Percentiles rank a stretch among this genome's conserved stretches.
Evolutionary conservation across 2,888 invertebrate species (phyloP).

Genomic region (Abscondita cerata): DNA sequence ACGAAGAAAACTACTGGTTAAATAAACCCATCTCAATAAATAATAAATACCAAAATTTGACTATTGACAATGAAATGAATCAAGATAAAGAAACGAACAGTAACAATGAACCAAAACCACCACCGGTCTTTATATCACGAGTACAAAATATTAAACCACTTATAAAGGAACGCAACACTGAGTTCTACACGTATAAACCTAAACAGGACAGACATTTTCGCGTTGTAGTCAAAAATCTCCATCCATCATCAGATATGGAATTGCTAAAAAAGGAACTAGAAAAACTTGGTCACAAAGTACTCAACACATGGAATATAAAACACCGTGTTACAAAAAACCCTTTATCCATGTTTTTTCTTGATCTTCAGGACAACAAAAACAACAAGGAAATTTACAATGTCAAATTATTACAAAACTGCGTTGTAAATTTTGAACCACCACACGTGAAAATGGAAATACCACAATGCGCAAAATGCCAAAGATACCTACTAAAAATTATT

Average conservation of each 20-base stretch:
- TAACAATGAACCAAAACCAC: background rate
- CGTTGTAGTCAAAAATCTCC: background rate
- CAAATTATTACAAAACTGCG: slow-evolving; percentile 2
- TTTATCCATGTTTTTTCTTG: slow-evolving; percentile 17
- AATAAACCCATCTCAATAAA: background rate
- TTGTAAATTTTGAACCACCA: slow-evolving; percentile 16
- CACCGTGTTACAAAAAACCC: slow-evolving; percentile 3
- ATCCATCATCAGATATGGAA: background rate
- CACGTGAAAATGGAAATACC: slow-evolving; percentile 18
- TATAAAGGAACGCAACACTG: background rate
- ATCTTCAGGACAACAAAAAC: slow-evolving; percentile 4
- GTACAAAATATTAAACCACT: background rate
- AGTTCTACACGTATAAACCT: background rate
- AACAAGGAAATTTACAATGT: slow-evolving; percentile 6
- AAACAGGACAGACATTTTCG: slow-evolving; percentile 10
- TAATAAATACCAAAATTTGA: background rate
- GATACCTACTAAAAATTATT: slow-evolving; percentile 5
- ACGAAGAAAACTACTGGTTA: background rate
- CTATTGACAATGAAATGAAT: background rate
- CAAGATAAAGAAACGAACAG: background rate
- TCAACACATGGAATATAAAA: slow-evolving; percentile 6
- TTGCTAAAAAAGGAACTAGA: background rate
- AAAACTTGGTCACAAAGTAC: background rate
- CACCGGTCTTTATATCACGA: too few relatives aligned
- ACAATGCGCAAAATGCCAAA: slow-evolving; percentile 6